These are phyloP conservation scores for Ploceus nigricollis DNA, from an alignment of 2,113 vertebrate species.

Conservation along the genomic window DNA sequence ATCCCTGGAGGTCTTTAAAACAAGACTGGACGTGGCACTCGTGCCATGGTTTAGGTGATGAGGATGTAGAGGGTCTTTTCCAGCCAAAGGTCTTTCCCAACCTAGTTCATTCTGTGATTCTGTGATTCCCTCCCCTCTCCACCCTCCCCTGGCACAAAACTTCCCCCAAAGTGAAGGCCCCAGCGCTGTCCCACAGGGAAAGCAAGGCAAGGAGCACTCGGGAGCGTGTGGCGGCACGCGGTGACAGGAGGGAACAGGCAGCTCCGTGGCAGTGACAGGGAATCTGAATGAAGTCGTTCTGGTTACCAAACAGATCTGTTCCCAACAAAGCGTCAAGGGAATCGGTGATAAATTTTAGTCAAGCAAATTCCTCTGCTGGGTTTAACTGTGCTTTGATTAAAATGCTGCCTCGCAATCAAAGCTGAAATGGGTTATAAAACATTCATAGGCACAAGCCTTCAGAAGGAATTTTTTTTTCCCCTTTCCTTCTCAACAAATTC, in stretches of 20 bases:
- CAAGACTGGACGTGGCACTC: neutral
- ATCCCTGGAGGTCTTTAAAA: neutral
- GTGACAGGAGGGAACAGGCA: neutral
- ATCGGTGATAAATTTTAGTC: constrained; percentile 14
- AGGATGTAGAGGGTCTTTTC: neutral
- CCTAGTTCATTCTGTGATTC: neutral
- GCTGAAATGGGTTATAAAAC: constrained; percentile 48
- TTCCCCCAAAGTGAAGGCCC: fast-evolving
- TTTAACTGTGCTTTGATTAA: constrained; percentile 60
- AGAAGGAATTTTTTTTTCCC: neutral
- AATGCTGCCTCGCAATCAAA: constrained; percentile 41
- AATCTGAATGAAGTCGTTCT: neutral
- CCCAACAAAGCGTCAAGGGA: neutral
- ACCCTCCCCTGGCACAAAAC: neutral
- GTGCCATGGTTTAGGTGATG: neutral
- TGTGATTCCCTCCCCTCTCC: neutral
- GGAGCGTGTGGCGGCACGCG: fast-evolving
- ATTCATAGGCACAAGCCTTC: constrained; percentile 46
- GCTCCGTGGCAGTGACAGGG: neutral
- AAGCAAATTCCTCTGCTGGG: constrained; percentile 45
- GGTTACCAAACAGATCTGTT: constrained; percentile 25
- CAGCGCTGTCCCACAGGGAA: neutral
- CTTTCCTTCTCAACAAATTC: neutral
- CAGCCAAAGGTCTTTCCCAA: neutral
- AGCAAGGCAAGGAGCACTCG: neutral